Evolutionary conservation across 2,888 invertebrate genomes (phyloP), one percentile per base, ranked within the genome.

Genomic region (Lasioglossum figueresi): DNA sequence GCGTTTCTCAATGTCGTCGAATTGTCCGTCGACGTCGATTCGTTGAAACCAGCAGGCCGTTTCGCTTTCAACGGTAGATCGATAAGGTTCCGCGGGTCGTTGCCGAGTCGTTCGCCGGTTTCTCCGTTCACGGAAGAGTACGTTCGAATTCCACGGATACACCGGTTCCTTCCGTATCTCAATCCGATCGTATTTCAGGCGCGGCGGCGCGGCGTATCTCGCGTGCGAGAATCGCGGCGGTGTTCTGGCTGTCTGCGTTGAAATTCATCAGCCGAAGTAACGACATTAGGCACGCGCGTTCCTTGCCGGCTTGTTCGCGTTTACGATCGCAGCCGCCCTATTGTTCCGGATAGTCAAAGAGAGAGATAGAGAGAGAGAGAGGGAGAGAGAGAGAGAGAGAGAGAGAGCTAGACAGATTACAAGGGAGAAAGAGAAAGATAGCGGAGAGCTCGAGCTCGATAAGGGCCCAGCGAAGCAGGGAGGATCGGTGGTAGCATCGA

Each of bases 221-320:
- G 85, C 76, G 74, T 59, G 68, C 71, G 66, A 31, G 59, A 37
- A 71, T 76, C 52, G 74, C 52, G 66, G 52, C 8, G 43, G 48
- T 59, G 43, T 43, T 88, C 37, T 52, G 82, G 56, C 34, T 48
- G 45, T 75, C 77, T 16, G 82, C 82, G 76, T 83, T 73, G 59
- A 79, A 85, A 82, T 79, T 85, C 85, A 79, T 76, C 80, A 70
- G 75, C 66, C 68, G 52, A 75, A 71, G 80, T 83, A 79, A 82
- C 82, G 89, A 90, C 83, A 79, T 87, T 80, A 79, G 85, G 71
- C 80, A 87, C 88, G 86, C 87, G 89, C 81, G 85, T 85, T 70
- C 71, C 59, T 59, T 75, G 27, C 73, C 23, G 75, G 72, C 37
- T 48, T 45, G 37, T 16, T 72, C 81, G 56, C 45, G 56, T 23